phyloP scores from a whole-genome alignment of 1,140 invertebrate species.

The Calliphora vicina region DNA sequence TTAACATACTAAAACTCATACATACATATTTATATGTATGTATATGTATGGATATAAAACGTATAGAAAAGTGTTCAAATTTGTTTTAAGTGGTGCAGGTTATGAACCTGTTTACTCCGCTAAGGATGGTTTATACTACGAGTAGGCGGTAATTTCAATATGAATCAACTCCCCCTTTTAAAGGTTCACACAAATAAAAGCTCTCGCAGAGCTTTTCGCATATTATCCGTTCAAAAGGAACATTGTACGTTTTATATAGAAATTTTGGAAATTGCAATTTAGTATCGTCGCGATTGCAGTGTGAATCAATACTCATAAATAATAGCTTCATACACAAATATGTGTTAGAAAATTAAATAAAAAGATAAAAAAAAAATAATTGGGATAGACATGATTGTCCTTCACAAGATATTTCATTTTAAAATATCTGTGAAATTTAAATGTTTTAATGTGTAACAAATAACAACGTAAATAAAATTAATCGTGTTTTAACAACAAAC shows the following conservation, averaged over 20 bases:
- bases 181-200: neutral
- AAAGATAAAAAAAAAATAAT: constrained; percentile 9
- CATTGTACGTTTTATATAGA: constrained; percentile 42
- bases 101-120: constrained; percentile 53
- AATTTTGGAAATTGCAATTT: constrained; percentile 62
- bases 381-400: constrained; percentile 22
- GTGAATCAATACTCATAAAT: constrained; percentile 58
- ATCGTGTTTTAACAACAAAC: neutral
- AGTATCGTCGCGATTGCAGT: constrained; percentile 62
- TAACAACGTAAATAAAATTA: neutral
- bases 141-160: neutral
- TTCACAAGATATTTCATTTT: constrained; percentile 3
- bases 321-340: constrained; percentile 9
- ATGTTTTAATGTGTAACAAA: too few species aligned
- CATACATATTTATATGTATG: too few species aligned
- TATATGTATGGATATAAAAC: neutral
- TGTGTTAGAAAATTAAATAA: constrained; percentile 17
- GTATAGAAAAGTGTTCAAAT: neutral
- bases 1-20: neutral
- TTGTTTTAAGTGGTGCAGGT: constrained; percentile 59
- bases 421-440: neutral
- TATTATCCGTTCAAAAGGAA: constrained; percentile 17
- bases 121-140: constrained; percentile 5
- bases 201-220: neutral
- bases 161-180: neutral